These are phyloP conservation scores for Prenolepis imparis DNA, from an alignment of 2,888 invertebrate genomes.

Conservation along the genomic window DNA sequence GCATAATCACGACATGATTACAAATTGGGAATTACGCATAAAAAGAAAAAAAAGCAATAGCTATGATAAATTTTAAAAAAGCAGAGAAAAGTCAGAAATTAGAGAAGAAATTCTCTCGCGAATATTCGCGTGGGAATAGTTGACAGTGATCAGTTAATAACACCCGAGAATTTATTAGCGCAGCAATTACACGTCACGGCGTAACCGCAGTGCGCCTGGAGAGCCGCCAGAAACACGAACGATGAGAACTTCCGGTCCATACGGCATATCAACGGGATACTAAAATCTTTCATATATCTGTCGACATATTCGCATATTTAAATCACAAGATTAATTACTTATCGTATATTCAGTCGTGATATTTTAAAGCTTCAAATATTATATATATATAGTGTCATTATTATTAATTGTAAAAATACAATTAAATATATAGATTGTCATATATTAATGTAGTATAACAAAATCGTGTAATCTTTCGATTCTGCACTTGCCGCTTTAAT, in stretches of 20 bases:
- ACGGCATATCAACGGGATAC: conserved; percentile 53
- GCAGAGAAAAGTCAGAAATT: conserved; percentile 15
- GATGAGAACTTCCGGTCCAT: conserved; percentile 64
- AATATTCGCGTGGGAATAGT: conserved; percentile 21
- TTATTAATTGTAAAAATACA: not conserved
- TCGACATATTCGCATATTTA: not conserved
- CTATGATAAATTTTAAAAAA: not conserved
- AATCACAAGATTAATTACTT: conserved; percentile 35
- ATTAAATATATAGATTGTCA: conserved; percentile 1
- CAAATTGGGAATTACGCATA: not conserved
- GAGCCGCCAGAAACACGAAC: conserved; percentile 82
- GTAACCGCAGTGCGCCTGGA: conserved; percentile 85
- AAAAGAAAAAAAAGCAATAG: not conserved
- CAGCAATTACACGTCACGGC: conserved; percentile 58
- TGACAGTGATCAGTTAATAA: conserved; percentile 43
- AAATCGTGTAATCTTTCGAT: not conserved
- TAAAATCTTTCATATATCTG: conserved; percentile 44
- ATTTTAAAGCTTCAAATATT: conserved; percentile 17
- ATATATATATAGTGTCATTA: not conserved
- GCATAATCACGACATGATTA: not conserved
- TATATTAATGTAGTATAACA: not conserved
- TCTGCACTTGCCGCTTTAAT: conserved; percentile 9
- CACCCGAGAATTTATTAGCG: conserved; percentile 63
- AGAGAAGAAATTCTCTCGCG: not conserved
- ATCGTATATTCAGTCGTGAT: not conserved